Base-by-base conservation (phyloP, 2,888 invertebrate species). In the Didymodactylos carnosus region DNA sequence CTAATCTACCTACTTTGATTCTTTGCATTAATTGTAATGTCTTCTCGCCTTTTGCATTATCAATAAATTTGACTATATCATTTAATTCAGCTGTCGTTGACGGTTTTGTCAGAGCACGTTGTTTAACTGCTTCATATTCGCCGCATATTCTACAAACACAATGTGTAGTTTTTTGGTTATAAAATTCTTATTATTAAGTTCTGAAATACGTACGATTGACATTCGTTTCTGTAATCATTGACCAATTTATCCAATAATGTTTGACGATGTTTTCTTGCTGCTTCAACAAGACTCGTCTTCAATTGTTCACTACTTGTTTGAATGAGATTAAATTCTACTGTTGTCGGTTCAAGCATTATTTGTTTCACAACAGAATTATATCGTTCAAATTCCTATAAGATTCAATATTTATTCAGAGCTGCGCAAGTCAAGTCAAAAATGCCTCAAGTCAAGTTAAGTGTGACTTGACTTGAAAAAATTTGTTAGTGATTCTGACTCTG, bases 1-100 rank as follows among this genome's bases (percentile, higher is more conserved):
- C n/a, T n/a, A n/a, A n/a, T n/a, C 14, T 29, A 53, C 73, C n/a
- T 70, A 80, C 83, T 75, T 88, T 84, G 75, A 92, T 90, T 78
- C 88, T 87, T 78, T 88, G 88, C 73, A 87, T 88, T 46, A 92
- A 84, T 73, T 86, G 84, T 75, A 87, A 86, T 79, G 93, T 87
- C 75, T 89, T 86, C 43, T 86, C 87, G 8, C 89, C 89, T 78
- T 89, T 89, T 0, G 90, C 91, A 77, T 88, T 86, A 77, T 91
- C 86, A 86, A 93, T 91, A 81, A 90, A 91, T 73, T 88, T 86
- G 40, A 90, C 90, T 83, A 89, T 88, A 76, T 89, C 89, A 78
- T 93, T 87, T 40, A 94, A 84, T 79, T 92, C 90, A 78, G 88
- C 89, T 0, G 92, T 91, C 49, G 88, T 89, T 76, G 86, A 86